These are phyloP conservation scores for Amphiura filiformis DNA, from an alignment of 35 echinoderm and acorn worm genomes.

Conservation along the genomic window DNA sequence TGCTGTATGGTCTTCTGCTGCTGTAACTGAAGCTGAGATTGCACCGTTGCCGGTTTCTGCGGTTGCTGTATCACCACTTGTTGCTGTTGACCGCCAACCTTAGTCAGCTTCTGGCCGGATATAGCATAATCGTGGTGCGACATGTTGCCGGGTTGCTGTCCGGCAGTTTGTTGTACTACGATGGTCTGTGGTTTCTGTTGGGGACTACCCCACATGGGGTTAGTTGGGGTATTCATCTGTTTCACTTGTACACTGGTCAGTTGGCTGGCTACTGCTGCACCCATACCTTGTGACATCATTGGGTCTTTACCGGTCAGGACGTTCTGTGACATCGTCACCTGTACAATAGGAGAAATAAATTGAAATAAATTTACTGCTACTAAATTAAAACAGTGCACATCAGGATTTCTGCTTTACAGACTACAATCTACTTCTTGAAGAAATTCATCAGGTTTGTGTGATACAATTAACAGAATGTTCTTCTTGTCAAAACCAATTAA, in stretches of 20 bases:
- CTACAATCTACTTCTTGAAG: no score
- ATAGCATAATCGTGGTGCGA: background rate
- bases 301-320: background rate
- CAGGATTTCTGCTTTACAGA: no score
- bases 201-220: background rate
- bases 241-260: background rate
- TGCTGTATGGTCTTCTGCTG: slow-evolving; percentile 15
- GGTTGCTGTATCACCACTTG: slow-evolving; percentile 25
- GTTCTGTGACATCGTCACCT: background rate
- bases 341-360: no score
- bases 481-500: no score
- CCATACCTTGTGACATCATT: background rate
- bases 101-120: background rate
- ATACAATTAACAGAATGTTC: no score
- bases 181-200: slow-evolving; percentile 1
- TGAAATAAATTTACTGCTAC: no score
- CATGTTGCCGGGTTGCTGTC: background rate
- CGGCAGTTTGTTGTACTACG: background rate
- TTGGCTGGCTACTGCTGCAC: background rate
- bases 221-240: background rate
- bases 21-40: slow-evolving; percentile 29
- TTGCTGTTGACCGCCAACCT: background rate
- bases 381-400: no score
- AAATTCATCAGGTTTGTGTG: no score
- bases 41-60: background rate